Evolutionary conservation across 64 coral and sea anemone genomes (phyloP).

Genomic region (Anthopleura sola): DNA sequence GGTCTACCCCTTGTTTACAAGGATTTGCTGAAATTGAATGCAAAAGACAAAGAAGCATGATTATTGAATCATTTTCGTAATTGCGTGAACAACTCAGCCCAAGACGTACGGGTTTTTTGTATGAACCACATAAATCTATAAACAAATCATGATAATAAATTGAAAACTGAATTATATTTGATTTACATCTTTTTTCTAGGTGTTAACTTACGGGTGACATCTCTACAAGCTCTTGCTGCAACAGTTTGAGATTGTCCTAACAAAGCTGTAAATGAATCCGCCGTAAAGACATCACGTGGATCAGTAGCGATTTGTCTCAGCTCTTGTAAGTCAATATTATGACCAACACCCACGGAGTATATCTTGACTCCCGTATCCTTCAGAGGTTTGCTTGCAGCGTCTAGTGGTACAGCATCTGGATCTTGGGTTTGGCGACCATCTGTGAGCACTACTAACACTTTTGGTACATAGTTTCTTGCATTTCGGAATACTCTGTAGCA

Average conservation of each 20-base stretch:
- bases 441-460: constrained; percentile 38
- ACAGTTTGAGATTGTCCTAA: constrained; percentile 59
- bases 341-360: constrained; percentile 25
- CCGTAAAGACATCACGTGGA: constrained; percentile 21
- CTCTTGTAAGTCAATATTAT: constrained; percentile 7
- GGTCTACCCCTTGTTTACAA: constrained; percentile 58
- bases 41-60: neutral
- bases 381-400: constrained; percentile 17
- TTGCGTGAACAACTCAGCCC: no score
- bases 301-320: constrained; percentile 1
- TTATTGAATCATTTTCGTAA: no score
- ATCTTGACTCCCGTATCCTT: constrained; percentile 20
- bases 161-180: no score
- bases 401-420: constrained; percentile 10
- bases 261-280: constrained; percentile 39
- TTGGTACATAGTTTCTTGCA: constrained; percentile 1
- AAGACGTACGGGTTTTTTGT: no score
- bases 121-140: no score
- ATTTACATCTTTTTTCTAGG: neutral
- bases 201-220: neutral
- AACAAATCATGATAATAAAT: no score
- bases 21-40: constrained; percentile 28
- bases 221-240: constrained; percentile 55
- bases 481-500: neutral
- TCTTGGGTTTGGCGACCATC: constrained; percentile 27